Conservation (phyloP, 2,797 vertebrate genomes). For the Perodicticus potto region DNA sequence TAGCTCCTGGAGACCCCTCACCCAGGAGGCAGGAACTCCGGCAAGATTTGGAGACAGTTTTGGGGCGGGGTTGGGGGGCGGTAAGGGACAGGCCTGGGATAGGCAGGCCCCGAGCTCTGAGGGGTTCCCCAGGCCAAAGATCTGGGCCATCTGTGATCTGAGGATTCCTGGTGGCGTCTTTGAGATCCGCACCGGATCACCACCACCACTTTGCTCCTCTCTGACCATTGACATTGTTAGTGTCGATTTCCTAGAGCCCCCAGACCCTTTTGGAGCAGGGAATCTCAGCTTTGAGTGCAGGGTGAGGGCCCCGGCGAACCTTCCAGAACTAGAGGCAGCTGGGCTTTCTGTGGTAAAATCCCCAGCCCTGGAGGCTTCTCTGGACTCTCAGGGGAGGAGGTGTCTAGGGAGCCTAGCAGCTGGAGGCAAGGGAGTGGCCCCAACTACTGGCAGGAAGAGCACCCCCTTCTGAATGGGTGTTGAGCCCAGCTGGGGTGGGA, state of each 20-base stretch:
- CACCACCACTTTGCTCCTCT: conserved; percentile 3
- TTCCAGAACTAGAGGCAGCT: background rate
- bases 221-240: background rate
- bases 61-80: background rate
- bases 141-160: background rate
- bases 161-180: background rate
- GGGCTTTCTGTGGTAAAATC: conserved; percentile 71
- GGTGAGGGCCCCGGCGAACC: background rate
- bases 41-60: conserved; percentile 40
- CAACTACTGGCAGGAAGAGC: background rate
- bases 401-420: conserved; percentile 56
- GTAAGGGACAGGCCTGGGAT: background rate
- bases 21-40: conserved; percentile 19
- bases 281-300: background rate
- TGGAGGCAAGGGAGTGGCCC: conserved; percentile 63
- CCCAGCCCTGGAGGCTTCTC: conserved; percentile 32
- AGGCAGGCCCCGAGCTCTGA: background rate
- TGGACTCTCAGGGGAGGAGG: background rate
- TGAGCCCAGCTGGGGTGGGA: background rate
- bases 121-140: background rate
- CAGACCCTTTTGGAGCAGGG: background rate
- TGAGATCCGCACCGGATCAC: background rate
- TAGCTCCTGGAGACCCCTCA: background rate
- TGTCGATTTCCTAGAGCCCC: background rate
- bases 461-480: background rate